phyloP scores from a whole-genome alignment of 2,113 vertebrate genomes.

The Anguilla japonica region DNA sequence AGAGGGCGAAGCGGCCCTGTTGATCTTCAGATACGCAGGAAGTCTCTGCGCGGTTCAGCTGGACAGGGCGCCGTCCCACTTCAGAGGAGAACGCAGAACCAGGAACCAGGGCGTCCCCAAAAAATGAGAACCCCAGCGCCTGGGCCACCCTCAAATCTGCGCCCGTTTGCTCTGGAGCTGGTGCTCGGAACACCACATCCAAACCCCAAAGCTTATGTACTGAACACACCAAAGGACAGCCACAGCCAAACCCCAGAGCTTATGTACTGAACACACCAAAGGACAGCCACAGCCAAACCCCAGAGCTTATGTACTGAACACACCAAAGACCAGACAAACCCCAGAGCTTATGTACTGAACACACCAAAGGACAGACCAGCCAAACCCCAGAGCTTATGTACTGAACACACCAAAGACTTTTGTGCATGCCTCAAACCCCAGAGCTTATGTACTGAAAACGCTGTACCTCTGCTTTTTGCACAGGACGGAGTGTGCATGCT shows the following conservation, averaged over 20 bases:
- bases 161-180: neutral
- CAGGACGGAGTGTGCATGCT: no score
- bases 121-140: neutral
- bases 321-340: no score
- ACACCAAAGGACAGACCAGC: neutral
- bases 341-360: no score
- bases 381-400: neutral
- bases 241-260: no score
- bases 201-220: no score
- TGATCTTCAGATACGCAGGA: conserved; percentile 26
- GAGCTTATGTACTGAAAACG: no score
- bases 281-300: neutral
- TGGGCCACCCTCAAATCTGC: neutral
- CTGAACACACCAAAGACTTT: no score
- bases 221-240: no score
- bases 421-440: no score
- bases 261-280: neutral
- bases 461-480: no score
- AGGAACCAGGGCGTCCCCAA: neutral
- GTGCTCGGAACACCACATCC: no score
- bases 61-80: neutral
- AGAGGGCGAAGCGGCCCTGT: neutral
- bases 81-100: neutral
- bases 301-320: no score
- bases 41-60: neutral